Evolutionary conservation across 2,888 invertebrate genomes (phyloP), one percentile per base, ranked within the genome.

Genomic region (Osedax frankpressi): DNA sequence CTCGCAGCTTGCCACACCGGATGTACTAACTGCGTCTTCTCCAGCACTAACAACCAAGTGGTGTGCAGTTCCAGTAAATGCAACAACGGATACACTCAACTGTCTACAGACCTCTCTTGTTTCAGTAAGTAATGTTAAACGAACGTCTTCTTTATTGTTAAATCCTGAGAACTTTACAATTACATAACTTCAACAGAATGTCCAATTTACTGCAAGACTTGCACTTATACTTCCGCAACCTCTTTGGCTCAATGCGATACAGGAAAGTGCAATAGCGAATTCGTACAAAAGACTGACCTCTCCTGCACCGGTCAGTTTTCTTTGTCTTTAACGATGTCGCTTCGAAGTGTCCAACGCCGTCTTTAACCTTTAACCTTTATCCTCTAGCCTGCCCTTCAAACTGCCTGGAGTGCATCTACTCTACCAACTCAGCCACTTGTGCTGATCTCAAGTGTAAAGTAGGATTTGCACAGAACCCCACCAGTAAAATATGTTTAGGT

Each of bases 311-410:
- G 69, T 69, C 25, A 69, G 69, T 26, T 3, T 2, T 68, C 63
- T 25, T 44, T 44, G 19, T 44, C 19, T 44, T 44, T 44, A 44
- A 44, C 6, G 6, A 44, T 44, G 44, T 44, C n/a, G n/a, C n/a
- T n/a, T n/a, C n/a, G n/a, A n/a, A n/a, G n/a, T n/a, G n/a, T n/a
- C n/a, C n/a, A n/a, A n/a, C n/a, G n/a, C n/a, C n/a, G n/a, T n/a
- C n/a, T n/a, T n/a, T n/a, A n/a, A n/a, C n/a, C n/a, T n/a, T n/a
- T n/a, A n/a, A n/a, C n/a, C n/a, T n/a, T n/a, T n/a, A n/a, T n/a
- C n/a, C n/a, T n/a, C n/a, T n/a, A 69, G 69, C 3, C n/a, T 69
- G 69, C 3, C 69, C 69, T 14, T 69, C 69, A 30, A 69, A 69
- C 0, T 69, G 69, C n/a, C 19, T 69, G 29, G 69, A 69, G 29